phyloP scores from a whole-genome alignment of 2,113 vertebrate species.

The Passer domesticus region DNA sequence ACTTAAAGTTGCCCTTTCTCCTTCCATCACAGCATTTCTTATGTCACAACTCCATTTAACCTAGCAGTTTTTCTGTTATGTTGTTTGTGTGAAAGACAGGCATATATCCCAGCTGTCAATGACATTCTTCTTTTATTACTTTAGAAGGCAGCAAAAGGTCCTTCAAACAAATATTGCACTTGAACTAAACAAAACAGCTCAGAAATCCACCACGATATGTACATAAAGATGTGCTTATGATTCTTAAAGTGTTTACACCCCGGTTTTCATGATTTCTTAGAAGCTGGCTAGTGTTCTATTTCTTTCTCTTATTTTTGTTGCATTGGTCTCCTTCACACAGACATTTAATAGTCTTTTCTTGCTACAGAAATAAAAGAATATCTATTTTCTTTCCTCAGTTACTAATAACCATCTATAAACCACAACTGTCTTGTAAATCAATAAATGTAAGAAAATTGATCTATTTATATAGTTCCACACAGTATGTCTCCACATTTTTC shows the following conservation, averaged over 20 bases:
- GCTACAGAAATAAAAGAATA: not conserved
- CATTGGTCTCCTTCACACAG: not conserved
- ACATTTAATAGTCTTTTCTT: not conserved
- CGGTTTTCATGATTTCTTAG: not conserved
- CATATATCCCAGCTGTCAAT: constrained; percentile 21
- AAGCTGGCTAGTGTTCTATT: not conserved
- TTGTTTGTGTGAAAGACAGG: constrained; percentile 17
- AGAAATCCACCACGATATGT: not conserved
- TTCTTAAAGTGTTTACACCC: not conserved
- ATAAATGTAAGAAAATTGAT: not conserved
- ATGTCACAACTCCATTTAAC: not conserved
- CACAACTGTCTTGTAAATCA: not conserved
- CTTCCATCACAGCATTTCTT: not conserved
- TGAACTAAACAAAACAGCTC: not conserved
- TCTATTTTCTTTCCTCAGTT: not conserved
- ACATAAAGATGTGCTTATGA: not conserved
- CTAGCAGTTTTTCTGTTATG: not conserved
- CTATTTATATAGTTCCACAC: not conserved
- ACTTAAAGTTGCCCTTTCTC: not conserved
- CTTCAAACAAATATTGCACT: not conserved
- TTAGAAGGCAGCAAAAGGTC: not conserved
- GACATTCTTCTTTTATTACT: not conserved
- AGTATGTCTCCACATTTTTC: not conserved
- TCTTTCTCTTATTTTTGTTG: not conserved
- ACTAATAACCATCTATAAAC: not conserved